Base-by-base conservation (phyloP, 2,888 invertebrate genomes). In the Clistopyga incitator region DNA sequence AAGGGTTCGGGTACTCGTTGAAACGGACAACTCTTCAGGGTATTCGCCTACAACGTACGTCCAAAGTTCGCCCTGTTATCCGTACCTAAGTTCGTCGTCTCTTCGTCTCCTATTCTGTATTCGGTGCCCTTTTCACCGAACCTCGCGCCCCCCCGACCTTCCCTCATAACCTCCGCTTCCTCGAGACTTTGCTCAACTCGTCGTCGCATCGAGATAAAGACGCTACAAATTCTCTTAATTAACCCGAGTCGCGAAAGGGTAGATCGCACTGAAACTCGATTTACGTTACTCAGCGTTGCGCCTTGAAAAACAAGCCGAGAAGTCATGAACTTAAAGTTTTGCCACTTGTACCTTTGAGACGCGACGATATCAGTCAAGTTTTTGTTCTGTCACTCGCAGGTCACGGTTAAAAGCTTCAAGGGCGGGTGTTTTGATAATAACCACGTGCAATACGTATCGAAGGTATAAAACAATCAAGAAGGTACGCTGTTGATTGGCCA, bases 21-120 rank as follows among this genome's bases (percentile, higher is more conserved):
- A 78, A 74, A 72, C 45, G 50, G 25, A 42, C 74, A 64, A 45
- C 54, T 78, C 61, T 59, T 74, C 61, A 29, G 45, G 70, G 70
- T 70, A 34, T 75, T 65, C 18, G 15, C 15, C 56, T 52, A 78
- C 20, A 59, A 61, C 34, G 52, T 64, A 52, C 50, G 76, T 75
- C 47, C 15, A 70, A 78, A 75, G 38, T 75, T 82, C 56, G 20
- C 52, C 50, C 25, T 34, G 52, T 65, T 74, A 64, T 45, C 29
- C 45, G 52, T n/a, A 23, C 20, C 38, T 25, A 70, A 78, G 52
- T 82, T 82, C 29, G 34, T 34, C 45, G 45, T n/a, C 11, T 34
- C 61, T 23, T 64, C 18, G 20, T 18, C 34, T 20, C 8, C 34
- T 64, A 18, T 18, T 42, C 38, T 11, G 18, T 64, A 6, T 11